phyloP scores from a whole-genome alignment of 37 sponge, comb jelly and placozoan species.

The Corticium candelabrum region DNA sequence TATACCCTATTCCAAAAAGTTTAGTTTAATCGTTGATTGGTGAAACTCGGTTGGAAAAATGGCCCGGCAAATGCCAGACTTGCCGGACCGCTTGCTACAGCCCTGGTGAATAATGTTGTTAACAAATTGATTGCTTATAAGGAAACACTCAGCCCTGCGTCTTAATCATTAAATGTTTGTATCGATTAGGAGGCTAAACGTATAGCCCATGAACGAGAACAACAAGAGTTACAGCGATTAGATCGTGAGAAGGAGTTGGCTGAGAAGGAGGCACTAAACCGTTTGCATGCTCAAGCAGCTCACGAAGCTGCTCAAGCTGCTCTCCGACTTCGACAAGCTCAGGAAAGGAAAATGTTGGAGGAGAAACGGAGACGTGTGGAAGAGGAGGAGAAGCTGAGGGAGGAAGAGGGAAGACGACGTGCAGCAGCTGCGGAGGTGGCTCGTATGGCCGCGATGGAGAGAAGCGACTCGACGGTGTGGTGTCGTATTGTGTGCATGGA shows the following conservation, averaged over 20 bases:
- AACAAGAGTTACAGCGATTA: background rate
- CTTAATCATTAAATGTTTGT: no score
- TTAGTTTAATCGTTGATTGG: no score
- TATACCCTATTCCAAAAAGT: no score
- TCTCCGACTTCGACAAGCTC: background rate
- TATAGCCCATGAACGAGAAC: background rate
- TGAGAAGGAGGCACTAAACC: background rate
- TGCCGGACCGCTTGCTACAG: no score
- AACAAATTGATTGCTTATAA: no score
- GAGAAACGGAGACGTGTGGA: background rate
- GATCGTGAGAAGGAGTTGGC: background rate
- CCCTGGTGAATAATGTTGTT: no score
- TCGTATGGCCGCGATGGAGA: background rate
- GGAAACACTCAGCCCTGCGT: no score
- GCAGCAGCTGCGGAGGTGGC: background rate
- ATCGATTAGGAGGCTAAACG: background rate
- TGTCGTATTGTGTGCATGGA: background rate
- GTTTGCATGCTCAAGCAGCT: background rate
- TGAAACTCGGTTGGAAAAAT: no score
- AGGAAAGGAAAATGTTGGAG: background rate
- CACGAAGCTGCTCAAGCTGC: background rate
- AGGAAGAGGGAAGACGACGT: background rate
- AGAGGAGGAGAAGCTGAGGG: background rate
- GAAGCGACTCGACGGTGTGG: background rate
- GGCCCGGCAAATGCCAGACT: no score